phyloP scores from a whole-genome alignment of 2,888 invertebrate species.

The Tipula confusa region DNA sequence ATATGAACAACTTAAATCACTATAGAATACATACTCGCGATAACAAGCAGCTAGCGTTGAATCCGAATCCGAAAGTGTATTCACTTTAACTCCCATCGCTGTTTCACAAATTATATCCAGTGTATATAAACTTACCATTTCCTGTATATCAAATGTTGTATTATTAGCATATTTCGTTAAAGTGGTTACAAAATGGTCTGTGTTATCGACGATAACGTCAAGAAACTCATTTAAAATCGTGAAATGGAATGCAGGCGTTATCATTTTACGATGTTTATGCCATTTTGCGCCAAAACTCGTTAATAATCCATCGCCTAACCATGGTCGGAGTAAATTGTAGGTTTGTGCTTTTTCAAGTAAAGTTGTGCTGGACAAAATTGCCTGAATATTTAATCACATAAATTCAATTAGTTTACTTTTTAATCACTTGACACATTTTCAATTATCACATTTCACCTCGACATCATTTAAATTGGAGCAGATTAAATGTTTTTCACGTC shows the following conservation, averaged over 20 bases:
- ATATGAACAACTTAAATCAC: too few species aligned
- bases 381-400: slow-evolving; percentile 39
- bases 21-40: neutral
- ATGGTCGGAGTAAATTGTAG: slow-evolving; percentile 49
- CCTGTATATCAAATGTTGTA: slow-evolving; percentile 52
- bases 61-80: neutral
- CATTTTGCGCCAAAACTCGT: slow-evolving; percentile 51
- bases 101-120: slow-evolving; percentile 51
- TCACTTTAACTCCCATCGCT: slow-evolving; percentile 20
- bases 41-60: neutral
- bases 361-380: slow-evolving; percentile 46
- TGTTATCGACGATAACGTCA: slow-evolving; percentile 51
- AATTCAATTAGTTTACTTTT: too few species aligned
- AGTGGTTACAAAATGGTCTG: slow-evolving; percentile 50
- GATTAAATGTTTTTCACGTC: slow-evolving; percentile 34
- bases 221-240: slow-evolving; percentile 52
- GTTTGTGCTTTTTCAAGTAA: slow-evolving; percentile 50
- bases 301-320: slow-evolving; percentile 52
- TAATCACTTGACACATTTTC: neutral
- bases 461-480: slow-evolving; percentile 40
- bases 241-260: slow-evolving; percentile 55
- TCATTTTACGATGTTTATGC: slow-evolving; percentile 53
- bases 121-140: slow-evolving; percentile 51
- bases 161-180: slow-evolving; percentile 40
- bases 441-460: slow-evolving; percentile 39